Evolutionary conservation across 1,140 invertebrate genomes (phyloP).

Genomic region (Fopius arisanus): DNA sequence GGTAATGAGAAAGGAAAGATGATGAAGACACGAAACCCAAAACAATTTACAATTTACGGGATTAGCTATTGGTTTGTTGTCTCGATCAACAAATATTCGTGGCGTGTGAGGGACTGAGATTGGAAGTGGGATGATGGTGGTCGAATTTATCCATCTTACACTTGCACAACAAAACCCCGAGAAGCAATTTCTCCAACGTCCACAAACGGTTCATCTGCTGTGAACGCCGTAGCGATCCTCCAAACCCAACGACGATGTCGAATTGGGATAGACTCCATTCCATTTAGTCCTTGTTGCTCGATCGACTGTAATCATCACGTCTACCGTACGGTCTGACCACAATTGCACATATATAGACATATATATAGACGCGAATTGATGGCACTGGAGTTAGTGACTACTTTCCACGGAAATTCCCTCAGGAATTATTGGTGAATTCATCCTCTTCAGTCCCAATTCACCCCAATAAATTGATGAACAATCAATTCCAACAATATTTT

Average conservation of each 20-base stretch:
- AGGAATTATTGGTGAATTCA: neutral
- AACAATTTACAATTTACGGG: neutral
- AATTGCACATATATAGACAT: neutral
- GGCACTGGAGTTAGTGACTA: neutral
- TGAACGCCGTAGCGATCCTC: neutral
- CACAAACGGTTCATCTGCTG: neutral
- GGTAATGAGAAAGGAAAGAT: neutral
- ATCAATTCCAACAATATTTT: too few species aligned
- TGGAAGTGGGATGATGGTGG: neutral
- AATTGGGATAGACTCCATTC: conserved; percentile 37
- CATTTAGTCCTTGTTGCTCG: conserved; percentile 29
- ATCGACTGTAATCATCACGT: conserved; percentile 34
- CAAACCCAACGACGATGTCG: neutral
- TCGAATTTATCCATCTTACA: neutral
- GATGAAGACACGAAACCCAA: neutral
- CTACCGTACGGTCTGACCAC: conserved; percentile 14
- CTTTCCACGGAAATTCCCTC: neutral
- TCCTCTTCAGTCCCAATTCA: too few species aligned
- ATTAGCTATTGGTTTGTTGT: neutral
- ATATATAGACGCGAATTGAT: neutral
- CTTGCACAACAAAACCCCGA: neutral
- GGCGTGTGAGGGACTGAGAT: neutral
- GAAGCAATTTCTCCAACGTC: conserved; percentile 15
- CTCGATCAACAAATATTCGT: neutral
- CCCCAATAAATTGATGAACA: too few species aligned